Base-by-base conservation (phyloP, 2,888 invertebrate species). In the Heliothis peltigera region DNA sequence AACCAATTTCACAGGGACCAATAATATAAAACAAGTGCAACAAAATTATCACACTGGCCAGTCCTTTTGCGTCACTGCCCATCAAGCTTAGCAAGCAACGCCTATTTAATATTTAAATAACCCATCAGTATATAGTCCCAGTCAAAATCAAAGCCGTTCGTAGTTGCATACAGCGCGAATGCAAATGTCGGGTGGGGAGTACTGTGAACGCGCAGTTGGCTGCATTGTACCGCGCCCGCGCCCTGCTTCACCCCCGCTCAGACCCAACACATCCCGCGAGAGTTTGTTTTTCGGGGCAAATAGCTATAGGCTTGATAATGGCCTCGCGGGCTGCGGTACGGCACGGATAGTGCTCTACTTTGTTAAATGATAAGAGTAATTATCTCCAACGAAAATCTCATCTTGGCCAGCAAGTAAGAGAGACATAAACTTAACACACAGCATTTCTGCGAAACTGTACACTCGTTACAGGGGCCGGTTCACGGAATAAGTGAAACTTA, bases 251-350 rank as follows among this genome's bases (percentile, higher is more conserved):
- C 77, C 77, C 65, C 79, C 80, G 72, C 84, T 52, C 70, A 70
- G 65, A 72, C 73, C 87, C 88, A 80, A 84, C 90, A 85, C 90
- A 91, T 94, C 94, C 94, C 95, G 93, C 93, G 94, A 94, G 94
- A 95, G 95, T 95, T 94, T 95, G 95, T 95, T 95, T 95, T 94
- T 94, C 93, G 95, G 94, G 91, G 95, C 95, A 94, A 94, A 95
- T 94, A 94, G 94, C 95, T 94, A 94, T 94, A 94, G 95, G 94
- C 95, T 93, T 92, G 94, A 94, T 95, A 94, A 95, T 95, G 94
- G 95, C 93, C 93, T 92, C 95, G 92, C 92, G 92, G 91, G 84
- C 81, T 86, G 83, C 79, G 84, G 81, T 77, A 76, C 70, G 71
- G 49, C 39, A 0, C 5, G 70, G n/a, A 81, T 17, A 78, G 49